Base-by-base conservation (phyloP, 2,113 vertebrate genomes). In the Mustela lutreola region DNA sequence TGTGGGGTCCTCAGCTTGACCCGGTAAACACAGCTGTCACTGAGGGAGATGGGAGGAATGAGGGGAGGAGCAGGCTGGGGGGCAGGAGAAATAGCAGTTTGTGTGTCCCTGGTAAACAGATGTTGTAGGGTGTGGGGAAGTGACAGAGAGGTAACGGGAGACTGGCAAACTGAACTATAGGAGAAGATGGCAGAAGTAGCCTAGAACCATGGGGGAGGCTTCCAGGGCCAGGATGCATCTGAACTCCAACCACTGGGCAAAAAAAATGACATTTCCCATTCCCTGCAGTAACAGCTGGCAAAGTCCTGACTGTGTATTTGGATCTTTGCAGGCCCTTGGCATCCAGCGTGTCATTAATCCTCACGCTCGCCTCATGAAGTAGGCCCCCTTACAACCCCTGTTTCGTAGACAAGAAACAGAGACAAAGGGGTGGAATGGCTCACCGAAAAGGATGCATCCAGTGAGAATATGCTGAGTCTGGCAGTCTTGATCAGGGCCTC, bases 361-460 rank as follows among this genome's bases (percentile, higher is more conserved):
- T 63, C 28, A 11, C 0, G 0, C 48, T 31, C 78, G 63, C 31
- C 50, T 18, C 2, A 1, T 0, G 5, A 42, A 18, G 28, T 6
- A 2, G 11, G 10, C 9, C n/a, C 18, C 56, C 39, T 45, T 19
- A 39, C 12, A 7, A 42, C 36, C 6, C 50, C 11, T n/a, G 45
- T 65, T 67, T 50, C 39, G 24, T 11, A 89, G 45, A 67, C 2
- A 50, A 62, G 65, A 83, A 2, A 2, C 21, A 0, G 1, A 85
- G 50, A 42, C 11, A 60, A 91, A 73, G 24, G 11, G 24, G 36
- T 73, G n/a, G 50, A 33, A 4, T 6, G 24, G 22, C n/a, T 81
- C 16, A 11, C n/a, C n/a, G 14, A 12, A 71, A 58, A 67, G 10
- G 50, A 19, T 1, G 7, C 33, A 21, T 42, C 15, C 4, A 0